These are phyloP conservation scores for Lanistes nyassanus DNA, from an alignment of 1,140 invertebrate species.

Conservation along the genomic window DNA sequence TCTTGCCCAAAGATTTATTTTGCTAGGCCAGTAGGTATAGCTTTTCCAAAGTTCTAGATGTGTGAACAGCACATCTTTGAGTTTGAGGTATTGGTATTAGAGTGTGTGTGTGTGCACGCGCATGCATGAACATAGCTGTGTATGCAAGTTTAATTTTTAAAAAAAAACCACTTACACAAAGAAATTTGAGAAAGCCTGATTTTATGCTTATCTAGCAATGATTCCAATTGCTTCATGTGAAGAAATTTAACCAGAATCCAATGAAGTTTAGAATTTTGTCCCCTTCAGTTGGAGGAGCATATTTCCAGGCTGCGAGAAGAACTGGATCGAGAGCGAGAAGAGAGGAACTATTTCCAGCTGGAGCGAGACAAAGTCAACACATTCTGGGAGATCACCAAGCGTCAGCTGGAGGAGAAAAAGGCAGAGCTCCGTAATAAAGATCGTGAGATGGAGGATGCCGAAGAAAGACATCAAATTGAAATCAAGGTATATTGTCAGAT, in stretches of 20 bases:
- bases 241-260: not conserved
- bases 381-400: slow-evolving; percentile 92
- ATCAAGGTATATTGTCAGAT: slow-evolving; percentile 73
- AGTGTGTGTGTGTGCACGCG: too few relatives aligned
- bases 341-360: slow-evolving; percentile 94
- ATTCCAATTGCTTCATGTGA: too few relatives aligned
- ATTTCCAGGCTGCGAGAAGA: slow-evolving; percentile 88
- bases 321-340: slow-evolving; percentile 91
- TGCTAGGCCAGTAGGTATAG: too few relatives aligned
- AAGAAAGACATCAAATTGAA: slow-evolving; percentile 87
- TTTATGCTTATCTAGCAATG: too few relatives aligned
- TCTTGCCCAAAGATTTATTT: too few relatives aligned
- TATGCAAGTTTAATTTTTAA: too few relatives aligned
- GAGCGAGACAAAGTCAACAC: slow-evolving; percentile 93
- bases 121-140: too few relatives aligned
- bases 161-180: too few relatives aligned
- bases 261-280: not conserved
- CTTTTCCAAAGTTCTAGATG: too few relatives aligned
- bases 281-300: slow-evolving; percentile 80
- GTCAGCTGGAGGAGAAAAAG: slow-evolving; percentile 84
- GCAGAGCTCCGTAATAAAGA: slow-evolving; percentile 80
- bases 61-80: too few relatives aligned
- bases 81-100: too few relatives aligned
- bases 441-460: slow-evolving; percentile 85
- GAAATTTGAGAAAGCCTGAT: too few relatives aligned